These are phyloP conservation scores for Etheostoma nigrum DNA, from an alignment of 2,797 vertebrate genomes.

Conservation along the genomic window DNA sequence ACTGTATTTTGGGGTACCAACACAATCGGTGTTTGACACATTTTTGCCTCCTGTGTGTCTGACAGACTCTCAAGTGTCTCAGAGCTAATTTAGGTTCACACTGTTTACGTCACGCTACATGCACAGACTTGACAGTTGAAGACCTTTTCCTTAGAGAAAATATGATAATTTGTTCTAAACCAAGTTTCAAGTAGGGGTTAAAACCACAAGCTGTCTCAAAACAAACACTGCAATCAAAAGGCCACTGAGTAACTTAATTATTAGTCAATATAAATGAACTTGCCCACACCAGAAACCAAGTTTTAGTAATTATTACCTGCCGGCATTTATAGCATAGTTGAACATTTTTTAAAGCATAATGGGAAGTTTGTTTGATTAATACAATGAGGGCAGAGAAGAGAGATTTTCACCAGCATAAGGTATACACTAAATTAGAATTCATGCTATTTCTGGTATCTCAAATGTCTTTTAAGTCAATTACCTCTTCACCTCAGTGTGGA, in stretches of 20 bases:
- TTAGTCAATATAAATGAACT: constrained; percentile 65
- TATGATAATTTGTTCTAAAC: constrained; percentile 23
- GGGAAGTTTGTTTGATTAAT: constrained; percentile 59
- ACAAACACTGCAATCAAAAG: constrained; percentile 58
- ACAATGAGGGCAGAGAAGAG: constrained; percentile 26
- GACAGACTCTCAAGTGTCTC: constrained; percentile 38
- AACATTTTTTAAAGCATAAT: constrained; percentile 55
- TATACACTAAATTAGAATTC: constrained; percentile 56
- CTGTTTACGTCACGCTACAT: constrained; percentile 48
- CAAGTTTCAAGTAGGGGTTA: constrained; percentile 14
- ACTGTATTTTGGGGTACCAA: constrained; percentile 4
- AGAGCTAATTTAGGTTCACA: constrained; percentile 32
- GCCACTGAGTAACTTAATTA: constrained; percentile 58
- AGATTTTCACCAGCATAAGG: constrained; percentile 45
- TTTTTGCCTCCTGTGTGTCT: constrained; percentile 26
- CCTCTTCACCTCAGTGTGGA: constrained; percentile 40
- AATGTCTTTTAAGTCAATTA: constrained; percentile 65
- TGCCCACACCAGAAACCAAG: constrained; percentile 39
- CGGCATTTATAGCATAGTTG: constrained; percentile 59
- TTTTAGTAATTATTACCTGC: constrained; percentile 65
- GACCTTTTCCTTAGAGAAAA: constrained; percentile 49
- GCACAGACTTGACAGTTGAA: constrained; percentile 57
- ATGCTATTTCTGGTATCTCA: constrained; percentile 61
- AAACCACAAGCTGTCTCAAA: constrained; percentile 51
- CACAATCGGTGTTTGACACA: constrained; percentile 10